These are phyloP conservation scores for Eustalomyia histrio DNA, from an alignment of 2,888 invertebrate genomes.

Conservation along the genomic window DNA sequence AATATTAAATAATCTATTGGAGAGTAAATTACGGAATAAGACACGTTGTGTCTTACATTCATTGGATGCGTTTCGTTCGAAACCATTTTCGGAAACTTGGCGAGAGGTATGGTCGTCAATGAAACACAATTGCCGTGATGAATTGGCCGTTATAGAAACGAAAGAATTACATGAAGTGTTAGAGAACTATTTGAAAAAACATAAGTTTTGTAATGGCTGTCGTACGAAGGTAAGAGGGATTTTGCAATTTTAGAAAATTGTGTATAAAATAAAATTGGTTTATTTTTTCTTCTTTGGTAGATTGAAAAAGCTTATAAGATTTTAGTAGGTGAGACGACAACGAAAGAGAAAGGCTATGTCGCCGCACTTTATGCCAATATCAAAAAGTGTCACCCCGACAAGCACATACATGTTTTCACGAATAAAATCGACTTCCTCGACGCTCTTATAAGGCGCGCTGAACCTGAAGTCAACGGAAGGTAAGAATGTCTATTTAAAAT, in stretches of 20 bases:
- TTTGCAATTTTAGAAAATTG: background rate
- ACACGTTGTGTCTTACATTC: conserved; percentile 94
- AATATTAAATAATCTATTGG: conserved; percentile 87
- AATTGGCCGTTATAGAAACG: conserved; percentile 92
- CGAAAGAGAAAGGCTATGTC: conserved; percentile 94
- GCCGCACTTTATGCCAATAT: conserved; percentile 92
- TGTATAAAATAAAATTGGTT: background rate
- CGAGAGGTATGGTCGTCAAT: conserved; percentile 92
- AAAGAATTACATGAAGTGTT: conserved; percentile 91
- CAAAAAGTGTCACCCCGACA: conserved; percentile 90
- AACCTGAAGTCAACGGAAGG: conserved; percentile 94
- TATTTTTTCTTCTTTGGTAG: conserved; percentile 73
- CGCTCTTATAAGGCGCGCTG: conserved; percentile 92
- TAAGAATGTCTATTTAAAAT: conserved; percentile 71
- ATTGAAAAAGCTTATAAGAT: conserved; percentile 90
- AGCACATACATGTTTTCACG: conserved; percentile 92
- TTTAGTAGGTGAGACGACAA: conserved; percentile 91
- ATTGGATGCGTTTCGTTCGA: conserved; percentile 90
- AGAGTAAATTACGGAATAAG: conserved; percentile 92
- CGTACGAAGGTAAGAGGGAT: conserved; percentile 88
- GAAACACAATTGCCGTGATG: conserved; percentile 88
- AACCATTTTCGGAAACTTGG: conserved; percentile 87
- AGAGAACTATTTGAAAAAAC: conserved; percentile 94
- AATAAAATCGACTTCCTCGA: conserved; percentile 92
- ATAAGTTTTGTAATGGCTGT: conserved; percentile 96